Base-by-base conservation (phyloP, 2,888 invertebrate species). In the Pammene fasciana region DNA sequence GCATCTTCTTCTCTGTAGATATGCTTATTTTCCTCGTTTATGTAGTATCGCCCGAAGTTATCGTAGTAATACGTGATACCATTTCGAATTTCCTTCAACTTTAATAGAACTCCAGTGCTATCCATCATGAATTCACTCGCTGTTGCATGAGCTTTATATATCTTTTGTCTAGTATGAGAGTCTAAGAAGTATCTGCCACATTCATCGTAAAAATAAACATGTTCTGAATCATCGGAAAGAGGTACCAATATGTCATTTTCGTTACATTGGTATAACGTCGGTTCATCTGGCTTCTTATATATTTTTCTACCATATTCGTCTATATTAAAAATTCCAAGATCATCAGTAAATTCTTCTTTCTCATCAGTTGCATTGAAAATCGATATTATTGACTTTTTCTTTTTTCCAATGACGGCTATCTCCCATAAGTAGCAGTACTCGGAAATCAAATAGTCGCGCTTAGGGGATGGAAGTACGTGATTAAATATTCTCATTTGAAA, bases 51-150 rank as follows among this genome's bases (percentile, higher is more conserved):
- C 13, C 93, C 93, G 75, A 78, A 92, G 72, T 81, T 88, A 76
- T 93, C 92, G 74, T 87, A 93, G 72, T 85, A 86, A 78, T 82
- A 93, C n/a, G 75, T 82, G 10, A 80, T 73, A 14, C 88, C 90
- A 68, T 90, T 86, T 68, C 83, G 80, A 68, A 79, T 82, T 79
- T 92, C 92, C 78, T 89, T 89, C 13, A 84, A 74, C 80, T 92
- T 91, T 64, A 91, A 68, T 57, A 92, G 78, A 38, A 84, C 76
- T 46, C 92, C 92, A 43, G 85, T 73, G n/a, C 84, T 81, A 72
- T 88, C 88, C 88, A 92, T 86, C 83, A 90, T 86, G 72, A 88
- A 92, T 75, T 92, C 92, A 75, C 92, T 92, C 5, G 89, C 85
- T 71, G 82, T 82, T 36, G 75, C 82, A 73, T 86, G 83, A 67